These are phyloP conservation scores for Stenurella melanura DNA, from an alignment of 2,888 invertebrate genomes.

Conservation along the genomic window DNA sequence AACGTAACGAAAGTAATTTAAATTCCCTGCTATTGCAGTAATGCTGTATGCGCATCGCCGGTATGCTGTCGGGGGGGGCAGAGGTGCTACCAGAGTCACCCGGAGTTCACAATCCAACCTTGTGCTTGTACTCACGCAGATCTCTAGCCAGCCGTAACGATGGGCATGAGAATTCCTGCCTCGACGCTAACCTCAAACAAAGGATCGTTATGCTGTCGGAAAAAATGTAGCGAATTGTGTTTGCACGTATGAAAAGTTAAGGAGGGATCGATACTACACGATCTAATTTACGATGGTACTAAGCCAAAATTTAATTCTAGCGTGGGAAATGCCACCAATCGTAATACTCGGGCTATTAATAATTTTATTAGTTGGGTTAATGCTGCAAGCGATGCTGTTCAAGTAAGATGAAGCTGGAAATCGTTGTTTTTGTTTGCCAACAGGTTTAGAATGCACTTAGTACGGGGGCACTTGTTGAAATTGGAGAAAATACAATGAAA, in stretches of 20 bases:
- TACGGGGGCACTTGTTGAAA: too few relatives aligned
- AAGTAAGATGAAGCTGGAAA: too few relatives aligned
- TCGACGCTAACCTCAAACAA: conserved; percentile 33
- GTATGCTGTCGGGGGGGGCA: conserved; percentile 26
- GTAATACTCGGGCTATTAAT: background rate
- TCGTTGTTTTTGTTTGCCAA: too few relatives aligned
- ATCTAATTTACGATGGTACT: conserved; percentile 9
- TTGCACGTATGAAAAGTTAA: conserved; percentile 9
- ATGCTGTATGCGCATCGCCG: conserved; percentile 20
- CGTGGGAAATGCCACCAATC: conserved; percentile 29
- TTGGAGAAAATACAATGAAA: too few relatives aligned
- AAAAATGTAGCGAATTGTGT: conserved; percentile 29
- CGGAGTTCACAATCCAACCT: conserved; percentile 46
- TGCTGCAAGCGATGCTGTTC: too few relatives aligned
- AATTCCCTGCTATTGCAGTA: conserved; percentile 13
- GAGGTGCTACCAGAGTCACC: conserved; percentile 32
- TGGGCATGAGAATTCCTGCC: conserved; percentile 55
- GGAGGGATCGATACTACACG: conserved; percentile 15
- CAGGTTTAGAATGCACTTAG: too few relatives aligned
- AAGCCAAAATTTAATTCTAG: background rate
- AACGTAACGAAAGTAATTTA: background rate
- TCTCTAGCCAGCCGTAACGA: conserved; percentile 51
- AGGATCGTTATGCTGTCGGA: conserved; percentile 33
- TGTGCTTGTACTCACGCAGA: conserved; percentile 45
- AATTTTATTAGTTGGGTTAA: too few relatives aligned